Percentiles rank a stretch among this genome's conserved stretches.
Evolutionary conservation across 2,797 vertebrate species (phyloP).

Genomic region (Chelon auratus): DNA sequence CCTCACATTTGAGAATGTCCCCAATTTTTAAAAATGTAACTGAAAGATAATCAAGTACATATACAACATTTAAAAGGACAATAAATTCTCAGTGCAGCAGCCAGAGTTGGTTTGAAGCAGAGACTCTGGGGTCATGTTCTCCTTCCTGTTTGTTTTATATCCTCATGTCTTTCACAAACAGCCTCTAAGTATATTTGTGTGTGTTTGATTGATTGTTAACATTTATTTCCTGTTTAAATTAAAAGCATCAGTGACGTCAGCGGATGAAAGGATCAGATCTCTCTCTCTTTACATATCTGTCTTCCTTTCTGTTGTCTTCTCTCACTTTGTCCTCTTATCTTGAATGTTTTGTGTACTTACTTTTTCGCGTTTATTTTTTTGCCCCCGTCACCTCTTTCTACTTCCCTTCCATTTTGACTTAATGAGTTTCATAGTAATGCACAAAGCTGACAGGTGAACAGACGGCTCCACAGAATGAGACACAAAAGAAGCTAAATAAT

Average conservation of each 20-base stretch:
- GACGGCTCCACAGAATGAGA: slow-evolving; percentile 30
- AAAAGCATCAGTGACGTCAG: background rate
- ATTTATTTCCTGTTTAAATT: slow-evolving; percentile 53
- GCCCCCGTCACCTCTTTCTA: background rate
- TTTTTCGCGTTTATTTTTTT: background rate
- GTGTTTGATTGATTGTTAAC: slow-evolving; percentile 13
- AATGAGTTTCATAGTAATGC: slow-evolving; percentile 29
- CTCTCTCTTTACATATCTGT: slow-evolving; percentile 27
- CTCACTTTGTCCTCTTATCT: background rate
- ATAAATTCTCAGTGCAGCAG: no score
- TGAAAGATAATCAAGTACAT: no score
- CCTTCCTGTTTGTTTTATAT: slow-evolving; percentile 44
- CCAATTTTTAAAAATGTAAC: no score
- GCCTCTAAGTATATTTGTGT: background rate
- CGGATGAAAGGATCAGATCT: background rate
- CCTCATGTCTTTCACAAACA: no score
- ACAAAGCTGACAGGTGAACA: slow-evolving; percentile 54
- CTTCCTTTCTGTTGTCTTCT: background rate
- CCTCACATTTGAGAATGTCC: no score
- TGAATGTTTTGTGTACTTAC: background rate
- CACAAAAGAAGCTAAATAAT: slow-evolving; percentile 64
- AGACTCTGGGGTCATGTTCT: background rate
- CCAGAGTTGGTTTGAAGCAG: background rate
- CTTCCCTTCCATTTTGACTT: background rate
- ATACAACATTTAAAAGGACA: no score